phyloP scores from a whole-genome alignment of 1,140 invertebrate species.

The Drosophila lacteicornis region DNA sequence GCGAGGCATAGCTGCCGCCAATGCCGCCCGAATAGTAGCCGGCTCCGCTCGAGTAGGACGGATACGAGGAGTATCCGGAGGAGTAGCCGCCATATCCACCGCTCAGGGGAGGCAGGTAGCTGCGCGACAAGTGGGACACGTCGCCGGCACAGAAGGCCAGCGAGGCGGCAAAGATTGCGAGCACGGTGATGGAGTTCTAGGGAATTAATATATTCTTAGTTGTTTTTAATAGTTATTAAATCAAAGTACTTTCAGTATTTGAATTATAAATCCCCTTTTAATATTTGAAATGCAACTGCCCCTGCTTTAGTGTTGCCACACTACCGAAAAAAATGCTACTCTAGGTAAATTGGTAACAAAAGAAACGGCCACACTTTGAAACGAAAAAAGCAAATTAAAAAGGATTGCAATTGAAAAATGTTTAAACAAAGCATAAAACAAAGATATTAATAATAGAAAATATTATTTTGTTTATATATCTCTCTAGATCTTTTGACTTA shows the following conservation, averaged over 20 bases:
- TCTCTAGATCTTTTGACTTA: slow-evolving; percentile 6
- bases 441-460: too few relatives aligned
- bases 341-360: too few relatives aligned
- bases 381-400: too few relatives aligned
- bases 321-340: background rate
- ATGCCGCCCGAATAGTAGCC: slow-evolving; percentile 41
- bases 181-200: slow-evolving; percentile 37
- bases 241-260: too few relatives aligned
- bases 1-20: slow-evolving; percentile 28
- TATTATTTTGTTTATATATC: background rate
- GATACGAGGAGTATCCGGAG: slow-evolving; percentile 50
- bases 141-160: slow-evolving; percentile 56
- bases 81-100: slow-evolving; percentile 34
- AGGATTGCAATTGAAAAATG: background rate
- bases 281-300: too few relatives aligned
- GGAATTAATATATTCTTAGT: background rate
- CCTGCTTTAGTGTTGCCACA: background rate
- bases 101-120: slow-evolving; percentile 65
- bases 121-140: slow-evolving; percentile 67
- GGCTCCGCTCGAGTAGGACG: slow-evolving; percentile 51
- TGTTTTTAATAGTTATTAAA: background rate
- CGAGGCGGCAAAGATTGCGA: slow-evolving; percentile 42
- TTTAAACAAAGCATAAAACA: too few relatives aligned
- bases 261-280: background rate
- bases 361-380: too few relatives aligned